phyloP scores from a whole-genome alignment of 2,888 invertebrate genomes.

The Octonoba sinensis region DNA sequence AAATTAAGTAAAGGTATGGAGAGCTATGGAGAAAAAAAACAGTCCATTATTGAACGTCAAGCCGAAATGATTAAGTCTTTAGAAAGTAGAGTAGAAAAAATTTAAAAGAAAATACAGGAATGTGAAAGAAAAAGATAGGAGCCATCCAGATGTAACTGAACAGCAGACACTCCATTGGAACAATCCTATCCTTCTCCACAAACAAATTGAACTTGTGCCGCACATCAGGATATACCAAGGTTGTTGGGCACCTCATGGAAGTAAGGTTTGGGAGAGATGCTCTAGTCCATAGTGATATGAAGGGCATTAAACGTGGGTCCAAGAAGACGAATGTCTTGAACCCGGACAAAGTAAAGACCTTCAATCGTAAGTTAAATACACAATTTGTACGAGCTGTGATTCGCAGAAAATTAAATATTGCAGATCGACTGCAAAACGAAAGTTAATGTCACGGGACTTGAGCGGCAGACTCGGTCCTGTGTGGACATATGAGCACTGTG shows the following conservation, averaged over 20 bases:
- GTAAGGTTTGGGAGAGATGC: background rate
- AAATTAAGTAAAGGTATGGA: background rate
- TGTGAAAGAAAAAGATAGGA: background rate
- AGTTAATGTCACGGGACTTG: too few relatives aligned
- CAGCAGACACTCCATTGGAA: background rate
- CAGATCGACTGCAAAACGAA: background rate
- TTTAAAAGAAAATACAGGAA: background rate
- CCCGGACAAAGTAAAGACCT: background rate
- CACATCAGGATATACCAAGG: background rate
- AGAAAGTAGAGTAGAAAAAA: background rate
- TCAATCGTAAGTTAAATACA: too few relatives aligned
- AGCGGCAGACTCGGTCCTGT: too few relatives aligned
- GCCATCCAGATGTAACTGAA: background rate
- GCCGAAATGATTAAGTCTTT: background rate
- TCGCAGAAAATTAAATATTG: background rate
- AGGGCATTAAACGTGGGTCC: background rate
- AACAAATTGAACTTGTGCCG: background rate
- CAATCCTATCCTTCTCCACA: background rate
- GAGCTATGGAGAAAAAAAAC: background rate
- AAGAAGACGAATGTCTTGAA: background rate
- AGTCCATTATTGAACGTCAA: background rate
- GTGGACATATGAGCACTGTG: too few relatives aligned
- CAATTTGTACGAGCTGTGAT: too few relatives aligned
- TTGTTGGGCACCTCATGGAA: background rate
- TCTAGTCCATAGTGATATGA: background rate